These are phyloP conservation scores for Saxidomus purpurata DNA, from an alignment of 1,140 invertebrate species.

Conservation along the genomic window DNA sequence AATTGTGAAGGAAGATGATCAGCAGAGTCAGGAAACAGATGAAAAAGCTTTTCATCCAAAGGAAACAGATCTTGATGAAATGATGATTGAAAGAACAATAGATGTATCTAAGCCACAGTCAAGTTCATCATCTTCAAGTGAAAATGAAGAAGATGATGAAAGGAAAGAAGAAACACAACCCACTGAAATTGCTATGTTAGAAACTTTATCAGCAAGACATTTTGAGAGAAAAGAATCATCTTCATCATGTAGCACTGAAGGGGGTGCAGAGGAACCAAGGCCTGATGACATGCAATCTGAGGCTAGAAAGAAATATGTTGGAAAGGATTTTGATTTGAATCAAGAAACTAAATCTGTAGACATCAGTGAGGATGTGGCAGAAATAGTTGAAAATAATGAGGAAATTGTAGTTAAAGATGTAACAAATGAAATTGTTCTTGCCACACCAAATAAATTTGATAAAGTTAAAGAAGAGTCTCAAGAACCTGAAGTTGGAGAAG, in stretches of 20 bases:
- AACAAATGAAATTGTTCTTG: background rate
- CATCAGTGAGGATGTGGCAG: background rate
- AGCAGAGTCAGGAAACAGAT: conserved; percentile 7
- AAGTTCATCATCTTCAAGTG: conserved; percentile 10
- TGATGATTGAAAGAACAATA: background rate
- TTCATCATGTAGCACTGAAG: background rate
- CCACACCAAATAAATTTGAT: background rate
- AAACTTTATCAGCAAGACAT: conserved; percentile 14
- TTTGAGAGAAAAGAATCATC: background rate
- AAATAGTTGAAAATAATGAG: conserved; percentile 2
- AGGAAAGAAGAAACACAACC: background rate
- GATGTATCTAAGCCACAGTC: background rate
- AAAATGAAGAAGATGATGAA: background rate
- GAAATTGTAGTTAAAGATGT: background rate
- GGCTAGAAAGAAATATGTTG: background rate
- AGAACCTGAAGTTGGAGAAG: background rate
- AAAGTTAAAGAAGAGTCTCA: background rate
- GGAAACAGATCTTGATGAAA: background rate
- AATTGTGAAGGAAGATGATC: too few relatives aligned
- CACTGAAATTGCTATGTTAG: background rate
- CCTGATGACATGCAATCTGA: background rate
- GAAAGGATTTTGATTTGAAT: too few relatives aligned
- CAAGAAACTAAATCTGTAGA: background rate
- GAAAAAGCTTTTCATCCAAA: background rate
- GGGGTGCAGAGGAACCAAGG: background rate